Base-by-base conservation (phyloP, 2,797 vertebrate genomes). In the Luscinia luscinia region DNA sequence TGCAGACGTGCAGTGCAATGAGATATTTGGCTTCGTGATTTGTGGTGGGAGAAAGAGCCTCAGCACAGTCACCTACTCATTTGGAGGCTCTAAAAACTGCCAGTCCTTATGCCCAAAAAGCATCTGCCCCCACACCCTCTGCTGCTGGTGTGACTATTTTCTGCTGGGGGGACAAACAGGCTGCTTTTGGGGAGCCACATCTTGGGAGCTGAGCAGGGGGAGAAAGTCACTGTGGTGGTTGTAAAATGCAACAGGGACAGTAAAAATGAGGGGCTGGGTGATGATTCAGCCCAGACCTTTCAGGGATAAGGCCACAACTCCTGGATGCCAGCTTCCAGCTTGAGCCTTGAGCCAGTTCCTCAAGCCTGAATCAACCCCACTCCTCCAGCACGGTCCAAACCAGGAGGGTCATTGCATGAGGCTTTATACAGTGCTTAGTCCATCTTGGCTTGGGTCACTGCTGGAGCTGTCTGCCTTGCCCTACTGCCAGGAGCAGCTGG, bases 111-210 rank as follows among this genome's bases (percentile, higher is more conserved):
- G 93, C 96, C 97, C 96, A 92, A 97, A 97, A 96, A 87, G 83
- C 20, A 0, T 85, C 96, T 96, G 94, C 97, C 97, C 88, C 96
- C 96, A 96, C 97, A 97, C 96, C 95, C 97, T 96, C 96, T 97
- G 96, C 94, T 93, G 76, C 87, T 93, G 92, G 78, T 96, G 93
- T 93, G 95, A 97, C 93, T 82, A 82, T 91, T 91, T 95, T 93
- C 89, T 96, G 69, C 83, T 84, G 87, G 90, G 89, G 95, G 93
- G 70, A 94, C 93, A 87, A 95, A 61, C 75, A 67, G 40, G 88
- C 94, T 73, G 34, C 78, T 91, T 91, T 72, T 5, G n/a, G 79
- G 68, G 80, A 96, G 64, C 70, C n/a, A 7, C 73, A 20, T 79
- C 88, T 36, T 34, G 5, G 22, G 10, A 20, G 5, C 32, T 12